Evolutionary conservation across 1,140 invertebrate genomes (phyloP).

Genomic region (Andrena cerasifolii): DNA sequence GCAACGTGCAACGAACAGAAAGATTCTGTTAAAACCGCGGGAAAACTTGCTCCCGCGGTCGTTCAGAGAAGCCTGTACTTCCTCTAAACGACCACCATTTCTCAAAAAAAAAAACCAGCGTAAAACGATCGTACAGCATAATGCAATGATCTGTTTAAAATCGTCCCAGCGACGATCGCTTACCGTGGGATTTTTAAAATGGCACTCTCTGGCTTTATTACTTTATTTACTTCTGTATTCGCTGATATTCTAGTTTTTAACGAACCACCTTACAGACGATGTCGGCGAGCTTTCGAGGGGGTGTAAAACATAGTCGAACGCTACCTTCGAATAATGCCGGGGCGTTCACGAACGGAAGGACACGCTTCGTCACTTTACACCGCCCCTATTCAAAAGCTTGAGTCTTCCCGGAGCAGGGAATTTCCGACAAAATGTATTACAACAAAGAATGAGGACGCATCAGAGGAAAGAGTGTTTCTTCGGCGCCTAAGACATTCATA

Average conservation of each 20-base stretch:
- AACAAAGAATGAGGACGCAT: slow-evolving; percentile 1
- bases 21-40: background rate
- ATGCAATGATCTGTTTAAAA: too few species aligned
- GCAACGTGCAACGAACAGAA: background rate
- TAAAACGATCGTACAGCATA: too few species aligned
- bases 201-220: too few species aligned
- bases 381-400: slow-evolving; percentile 2
- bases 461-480: slow-evolving; percentile 19
- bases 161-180: too few species aligned
- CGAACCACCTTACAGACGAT: too few species aligned
- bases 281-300: too few species aligned
- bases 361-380: background rate
- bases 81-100: background rate
- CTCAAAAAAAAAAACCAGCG: too few species aligned
- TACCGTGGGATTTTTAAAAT: too few species aligned
- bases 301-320: background rate
- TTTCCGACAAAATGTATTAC: slow-evolving; percentile 27
- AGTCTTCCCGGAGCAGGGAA: slow-evolving; percentile 7
- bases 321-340: background rate
- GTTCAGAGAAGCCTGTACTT: background rate
- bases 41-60: slow-evolving; percentile 3
- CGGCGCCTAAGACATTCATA: slow-evolving; percentile 1
- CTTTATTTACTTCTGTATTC: too few species aligned
- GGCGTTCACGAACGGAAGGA: background rate
- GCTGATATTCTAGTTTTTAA: too few species aligned